Evolutionary conservation across 1,140 invertebrate species (phyloP), one percentile per base, ranked within the genome.

Genomic region (Drosophila gunungcola): DNA sequence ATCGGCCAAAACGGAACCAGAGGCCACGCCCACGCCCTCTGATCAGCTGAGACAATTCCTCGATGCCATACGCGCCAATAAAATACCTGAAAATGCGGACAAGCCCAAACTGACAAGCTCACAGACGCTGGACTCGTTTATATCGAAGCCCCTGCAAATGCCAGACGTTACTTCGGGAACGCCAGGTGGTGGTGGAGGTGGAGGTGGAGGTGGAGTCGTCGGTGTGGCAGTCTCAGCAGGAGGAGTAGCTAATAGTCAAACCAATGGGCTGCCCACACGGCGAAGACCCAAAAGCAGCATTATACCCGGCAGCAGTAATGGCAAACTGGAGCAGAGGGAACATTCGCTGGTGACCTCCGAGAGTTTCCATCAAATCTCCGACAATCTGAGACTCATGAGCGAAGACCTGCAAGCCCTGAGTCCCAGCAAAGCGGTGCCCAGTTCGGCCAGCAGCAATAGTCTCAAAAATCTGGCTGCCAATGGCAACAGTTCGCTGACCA

Each of bases 291-390:
- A 92, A 55, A 90, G 82, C 42, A 74, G 77, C 51, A 64, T 90
- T 1, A 16, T 89, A 16, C 84, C 83, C 2, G 34, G 63, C 42
- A 46, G 70, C 43, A 73, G 13, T 10, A 65, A 29, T 10, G 58
- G 25, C 3, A 90, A 81, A 29, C 34, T 81, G 42, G 82, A 86
- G 42, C 78, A 90, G 21, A 57, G 80, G 1, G 90, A 91, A 5
- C 91, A 92, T 11, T 92, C 91, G 5, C 57, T 91, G 12, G 89
- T 81, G 11, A 90, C 91, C 27, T 92, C 89, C 0, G 91, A 92
- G 56, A 92, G 91, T 56, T 92, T 92, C 25, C 89, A 92, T 45
- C 91, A 92, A 49, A 92, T 92, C 39, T 92, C 92, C 10, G 92
- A 92, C 48, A 92, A 92, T 46, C 49, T 92, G 38, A 77, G 91